Percentiles rank a stretch among this genome's conserved stretches.
These are phyloP conservation scores for Mellilla xanthometata DNA, from an alignment of 2,888 invertebrate genomes.

Conservation along the genomic window DNA sequence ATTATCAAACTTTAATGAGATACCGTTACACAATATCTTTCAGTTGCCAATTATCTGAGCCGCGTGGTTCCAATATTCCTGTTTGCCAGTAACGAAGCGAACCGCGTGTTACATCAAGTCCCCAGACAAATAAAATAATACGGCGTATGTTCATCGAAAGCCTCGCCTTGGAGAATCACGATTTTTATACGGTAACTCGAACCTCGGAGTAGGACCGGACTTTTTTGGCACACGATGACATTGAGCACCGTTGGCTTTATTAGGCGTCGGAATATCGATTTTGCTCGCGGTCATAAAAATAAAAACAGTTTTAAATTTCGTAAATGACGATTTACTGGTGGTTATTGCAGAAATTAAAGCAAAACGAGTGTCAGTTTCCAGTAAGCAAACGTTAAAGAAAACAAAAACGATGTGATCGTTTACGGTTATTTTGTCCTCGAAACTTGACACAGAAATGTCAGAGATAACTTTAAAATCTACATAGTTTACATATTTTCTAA, in stretches of 20 bases:
- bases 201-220: conserved; percentile 44
- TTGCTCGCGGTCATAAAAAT: conserved; percentile 38
- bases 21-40: conserved; percentile 6
- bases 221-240: conserved; percentile 63
- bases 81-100: conserved; percentile 39
- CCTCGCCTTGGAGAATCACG: conserved; percentile 54
- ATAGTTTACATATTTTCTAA: not conserved
- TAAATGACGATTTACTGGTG: not conserved
- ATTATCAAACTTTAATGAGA: too few relatives aligned
- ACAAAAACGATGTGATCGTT: not conserved
- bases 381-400: not conserved
- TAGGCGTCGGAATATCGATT: conserved; percentile 42
- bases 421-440: conserved; percentile 3
- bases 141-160: conserved; percentile 59
- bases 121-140: conserved; percentile 46
- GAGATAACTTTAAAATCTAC: not conserved
- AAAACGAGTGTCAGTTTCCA: not conserved
- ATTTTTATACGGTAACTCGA: conserved; percentile 46
- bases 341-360: not conserved
- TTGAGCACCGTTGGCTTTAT: conserved; percentile 53
- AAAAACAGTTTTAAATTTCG: conserved; percentile 22
- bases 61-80: conserved; percentile 28
- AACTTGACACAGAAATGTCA: conserved; percentile 1
- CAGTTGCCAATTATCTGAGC: conserved; percentile 2
- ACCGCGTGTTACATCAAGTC: conserved; percentile 38